Conservation (phyloP, 2,888 invertebrate species). For the Caenorhabditis macrosperma region DNA sequence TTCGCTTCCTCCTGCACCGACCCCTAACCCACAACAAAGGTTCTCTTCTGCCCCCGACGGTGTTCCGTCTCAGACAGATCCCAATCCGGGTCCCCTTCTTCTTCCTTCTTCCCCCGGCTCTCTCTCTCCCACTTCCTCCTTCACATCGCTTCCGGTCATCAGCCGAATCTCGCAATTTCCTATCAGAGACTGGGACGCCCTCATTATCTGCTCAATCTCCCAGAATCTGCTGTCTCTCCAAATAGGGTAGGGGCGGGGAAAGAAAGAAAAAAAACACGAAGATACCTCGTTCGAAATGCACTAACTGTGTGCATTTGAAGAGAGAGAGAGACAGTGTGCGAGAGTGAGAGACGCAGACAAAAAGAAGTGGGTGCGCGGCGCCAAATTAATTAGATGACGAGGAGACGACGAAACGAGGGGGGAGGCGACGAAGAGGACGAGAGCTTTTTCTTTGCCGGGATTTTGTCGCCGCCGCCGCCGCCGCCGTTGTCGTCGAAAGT, state of each 20-base stretch:
- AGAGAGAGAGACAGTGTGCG: background rate
- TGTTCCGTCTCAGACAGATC: background rate
- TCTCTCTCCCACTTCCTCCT: no score
- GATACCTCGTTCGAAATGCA: constrained; percentile 33
- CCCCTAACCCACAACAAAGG: constrained; percentile 3
- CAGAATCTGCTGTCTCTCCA: background rate
- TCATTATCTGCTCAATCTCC: background rate
- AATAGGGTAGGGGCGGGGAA: background rate
- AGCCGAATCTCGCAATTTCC: no score
- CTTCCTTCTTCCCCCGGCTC: no score
- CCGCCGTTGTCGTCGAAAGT: constrained; percentile 16
- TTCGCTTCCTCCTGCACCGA: background rate
- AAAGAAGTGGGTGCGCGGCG: constrained; percentile 7
- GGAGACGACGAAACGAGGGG: constrained; percentile 14
- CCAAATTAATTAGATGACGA: constrained; percentile 50
- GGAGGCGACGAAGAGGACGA: background rate
- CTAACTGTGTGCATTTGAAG: constrained; percentile 4
- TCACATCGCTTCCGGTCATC: no score
- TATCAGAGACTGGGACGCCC: background rate
- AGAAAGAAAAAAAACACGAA: background rate
- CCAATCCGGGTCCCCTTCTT: no score
- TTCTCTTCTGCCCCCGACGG: no score
- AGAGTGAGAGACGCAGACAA: constrained; percentile 3
- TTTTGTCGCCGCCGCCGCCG: constrained; percentile 3
- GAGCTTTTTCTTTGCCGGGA: constrained; percentile 4